Conservation (phyloP, 2,113 vertebrate species). For the Dascyllus trimaculatus region DNA sequence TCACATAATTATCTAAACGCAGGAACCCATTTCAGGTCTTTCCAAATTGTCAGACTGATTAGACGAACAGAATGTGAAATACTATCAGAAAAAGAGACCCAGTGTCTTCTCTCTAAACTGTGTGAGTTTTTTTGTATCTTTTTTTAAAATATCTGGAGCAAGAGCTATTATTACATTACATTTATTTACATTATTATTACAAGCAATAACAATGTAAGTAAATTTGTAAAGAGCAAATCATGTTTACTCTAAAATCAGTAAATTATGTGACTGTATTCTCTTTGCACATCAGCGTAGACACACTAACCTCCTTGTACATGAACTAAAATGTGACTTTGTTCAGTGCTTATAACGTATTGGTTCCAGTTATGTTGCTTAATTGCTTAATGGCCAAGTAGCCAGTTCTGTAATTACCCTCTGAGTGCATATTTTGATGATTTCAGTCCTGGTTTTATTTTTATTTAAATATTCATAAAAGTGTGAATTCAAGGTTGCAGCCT, state of each 20-base stretch:
- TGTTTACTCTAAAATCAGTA: not conserved
- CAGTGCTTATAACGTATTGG: not conserved
- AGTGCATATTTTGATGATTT: not conserved
- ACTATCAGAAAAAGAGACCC: slow-evolving; percentile 8
- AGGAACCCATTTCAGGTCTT: slow-evolving; percentile 60
- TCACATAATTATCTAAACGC: slow-evolving; percentile 67
- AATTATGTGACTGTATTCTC: not conserved
- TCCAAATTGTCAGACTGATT: slow-evolving; percentile 59
- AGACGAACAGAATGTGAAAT: slow-evolving; percentile 48
- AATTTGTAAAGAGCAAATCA: not conserved
- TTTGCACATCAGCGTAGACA: not conserved
- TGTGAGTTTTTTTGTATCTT: not conserved
- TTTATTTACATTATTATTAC: too few species aligned
- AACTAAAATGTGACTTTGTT: slow-evolving; percentile 3
- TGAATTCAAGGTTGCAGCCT: not conserved
- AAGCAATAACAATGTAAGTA: not conserved
- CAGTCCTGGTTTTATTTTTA: not conserved
- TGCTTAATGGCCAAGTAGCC: not conserved
- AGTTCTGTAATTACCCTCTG: not conserved
- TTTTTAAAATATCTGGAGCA: not conserved
- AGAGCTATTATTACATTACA: too few species aligned
- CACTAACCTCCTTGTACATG: not conserved
- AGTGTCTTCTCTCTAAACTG: slow-evolving; percentile 8
- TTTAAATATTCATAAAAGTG: not conserved
- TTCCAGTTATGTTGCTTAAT: not conserved